Base-by-base conservation (phyloP, 2,888 invertebrate species). In the Drosophila multiciliata region DNA sequence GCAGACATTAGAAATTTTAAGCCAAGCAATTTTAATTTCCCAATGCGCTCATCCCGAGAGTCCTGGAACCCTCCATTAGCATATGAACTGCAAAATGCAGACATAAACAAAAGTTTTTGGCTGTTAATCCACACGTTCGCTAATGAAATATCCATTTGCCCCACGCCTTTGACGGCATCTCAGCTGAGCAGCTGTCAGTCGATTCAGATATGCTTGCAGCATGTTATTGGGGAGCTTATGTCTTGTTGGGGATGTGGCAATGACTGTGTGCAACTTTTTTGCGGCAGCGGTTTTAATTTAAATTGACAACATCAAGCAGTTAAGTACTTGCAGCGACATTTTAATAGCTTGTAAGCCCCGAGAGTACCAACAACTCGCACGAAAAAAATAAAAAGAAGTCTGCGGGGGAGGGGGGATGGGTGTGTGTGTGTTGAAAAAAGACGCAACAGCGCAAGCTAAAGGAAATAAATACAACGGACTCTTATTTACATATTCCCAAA, bases 311-410 rank as follows among this genome's bases (percentile, higher is more conserved):
- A 85, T 82, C 89, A 91, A 83, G 90, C 90, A 91, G 90, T 90
- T 90, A 91, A 90, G 91, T 82, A 90, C 90, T 91, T 87, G 81
- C 79, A 87, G 91, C 87, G 87, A 90, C 91, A 91, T 90, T 90
- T 90, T 91, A 90, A 90, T 89, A 91, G 89, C 90, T 89, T 87
- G 83, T 91, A 90, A 91, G 83, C 83, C 89, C 82, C 90, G 79
- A 53, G 89, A 87, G 91, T 79, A 79, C 74, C 65, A 74, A 55
- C 57, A 55, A 54, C 54, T 36, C 33, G 17, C 15, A 8, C 17
- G 23, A 26, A 54, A 23, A 50, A 50, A n/a, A 50, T 7, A 50
- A 26, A 35, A 23, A 36, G 17, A 12, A 26, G 4, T n/a, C 17
- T 35, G 9, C 8, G 23, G 1, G 35, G 15, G 2, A 7, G 11